A percentile compares a stretch with the other conserved stretches of the same genome.
These are phyloP conservation scores for Muscicapa adusta DNA, from an alignment of 2,113 vertebrate species.

Conservation along the genomic window DNA sequence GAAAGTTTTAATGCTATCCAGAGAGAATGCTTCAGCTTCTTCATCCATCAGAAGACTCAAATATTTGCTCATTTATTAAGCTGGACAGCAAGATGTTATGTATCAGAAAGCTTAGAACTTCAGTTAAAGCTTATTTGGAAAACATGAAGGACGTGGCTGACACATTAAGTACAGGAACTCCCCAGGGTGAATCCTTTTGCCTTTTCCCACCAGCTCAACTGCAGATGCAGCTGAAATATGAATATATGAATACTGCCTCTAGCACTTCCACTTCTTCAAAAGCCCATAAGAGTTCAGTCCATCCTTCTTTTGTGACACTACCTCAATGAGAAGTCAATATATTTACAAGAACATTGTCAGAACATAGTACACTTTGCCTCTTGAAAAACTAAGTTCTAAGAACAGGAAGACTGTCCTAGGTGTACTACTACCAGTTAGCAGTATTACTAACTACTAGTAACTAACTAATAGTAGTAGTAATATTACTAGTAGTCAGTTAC, in stretches of 20 bases:
- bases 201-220: background rate
- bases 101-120: background rate
- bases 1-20: background rate
- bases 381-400: background rate
- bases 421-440: background rate
- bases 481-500: background rate
- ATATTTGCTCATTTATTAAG: background rate
- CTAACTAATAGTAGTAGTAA: background rate
- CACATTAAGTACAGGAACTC: background rate
- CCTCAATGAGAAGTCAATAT: background rate
- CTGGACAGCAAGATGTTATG: background rate
- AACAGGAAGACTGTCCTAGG: background rate
- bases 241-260: background rate
- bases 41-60: background rate
- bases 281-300: background rate
- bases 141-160: fast-evolving
- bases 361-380: background rate
- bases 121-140: background rate
- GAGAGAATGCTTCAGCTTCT: background rate
- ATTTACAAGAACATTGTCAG: background rate
- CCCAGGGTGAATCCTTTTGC: background rate
- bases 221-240: background rate
- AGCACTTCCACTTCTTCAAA: background rate
- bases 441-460: background rate
- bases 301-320: background rate